Evolutionary conservation across 2,113 vertebrate genomes (phyloP), one percentile per base, ranked within the genome.

Genomic region (Cyprichromis sp.): DNA sequence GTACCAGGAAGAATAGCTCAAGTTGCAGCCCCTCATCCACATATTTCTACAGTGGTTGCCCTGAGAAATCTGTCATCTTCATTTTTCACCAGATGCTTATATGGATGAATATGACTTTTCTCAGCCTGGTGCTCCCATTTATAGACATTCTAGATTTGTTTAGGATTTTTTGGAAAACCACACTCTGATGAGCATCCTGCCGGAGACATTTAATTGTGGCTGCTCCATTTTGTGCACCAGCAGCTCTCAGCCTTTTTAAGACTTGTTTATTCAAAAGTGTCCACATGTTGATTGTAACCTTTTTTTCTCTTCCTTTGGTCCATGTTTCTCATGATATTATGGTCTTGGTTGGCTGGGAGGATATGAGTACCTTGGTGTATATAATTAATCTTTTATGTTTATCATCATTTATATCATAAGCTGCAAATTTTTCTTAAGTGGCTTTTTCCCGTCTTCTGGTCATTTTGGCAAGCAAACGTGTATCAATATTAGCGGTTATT

Each of bases 141-240:
- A 93, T 92, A 93, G 91, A 81, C 42, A 52, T 78, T 82, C 86
- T 87, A 86, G 91, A 94, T 94, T 93, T 94, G 93, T 93, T 94
- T 94, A 86, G 91, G 79, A 92, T 91, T 94, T 94, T 94, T 88
- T 34, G 38, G 82, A 84, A 94, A 95, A 95, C 95, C 95, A 90
- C 95, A 96, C 91, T 92, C 95, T 96, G 95, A 96, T 96, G 95
- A 95, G 95, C 95, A 93, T 96, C 95, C 95, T 94, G 95, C 93
- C 91, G 36, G 26, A 94, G 89, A 95, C 88, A 80, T 95, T 95
- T 95, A 93, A 95, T 94, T 93, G 91, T 93, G 91, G 94, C 93
- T 88, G 88, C 86, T 88, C 89, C 81, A 76, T 94, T 95, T 93
- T 92, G 91, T 89, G 89, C 92, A 87, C 84, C 78, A 85, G 82